Evolutionary conservation across 1,140 invertebrate genomes (phyloP).

Genomic region (Drosophila oshimai): DNA sequence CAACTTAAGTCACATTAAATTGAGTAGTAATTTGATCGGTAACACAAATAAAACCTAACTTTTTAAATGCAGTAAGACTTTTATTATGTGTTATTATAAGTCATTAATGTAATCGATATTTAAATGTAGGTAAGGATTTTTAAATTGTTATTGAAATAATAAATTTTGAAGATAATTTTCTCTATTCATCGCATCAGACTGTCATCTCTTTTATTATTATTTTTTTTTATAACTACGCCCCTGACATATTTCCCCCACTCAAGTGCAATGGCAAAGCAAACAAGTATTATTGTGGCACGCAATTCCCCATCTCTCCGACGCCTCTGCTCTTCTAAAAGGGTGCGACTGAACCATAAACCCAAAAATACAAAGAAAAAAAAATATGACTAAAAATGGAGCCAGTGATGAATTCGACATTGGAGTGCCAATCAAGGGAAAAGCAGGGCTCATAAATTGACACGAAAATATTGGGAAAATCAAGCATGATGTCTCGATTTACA

Average conservation of each 20-base stretch:
- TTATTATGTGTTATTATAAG: no score
- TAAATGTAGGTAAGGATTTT: no score
- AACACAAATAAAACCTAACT: no score
- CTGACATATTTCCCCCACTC: slow-evolving; percentile 12
- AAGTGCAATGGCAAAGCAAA: slow-evolving; percentile 40
- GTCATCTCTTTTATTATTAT: no score
- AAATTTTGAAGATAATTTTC: no score
- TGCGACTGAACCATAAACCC: slow-evolving; percentile 21
- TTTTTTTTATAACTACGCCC: slow-evolving; percentile 4
- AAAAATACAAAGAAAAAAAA: slow-evolving; percentile 3
- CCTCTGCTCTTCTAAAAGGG: slow-evolving; percentile 14
- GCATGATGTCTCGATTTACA: slow-evolving; percentile 13
- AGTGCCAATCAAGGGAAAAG: slow-evolving; percentile 38
- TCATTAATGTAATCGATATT: no score
- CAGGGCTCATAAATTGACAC: slow-evolving; percentile 13
- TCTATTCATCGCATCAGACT: no score
- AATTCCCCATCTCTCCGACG: background rate
- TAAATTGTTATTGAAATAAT: no score
- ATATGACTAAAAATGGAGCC: slow-evolving; percentile 14
- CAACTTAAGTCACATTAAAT: no score
- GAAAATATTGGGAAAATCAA: slow-evolving; percentile 7
- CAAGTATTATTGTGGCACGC: slow-evolving; percentile 8
- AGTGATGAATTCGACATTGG: slow-evolving; percentile 39
- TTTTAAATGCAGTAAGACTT: no score
- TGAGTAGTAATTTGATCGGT: no score